These are phyloP conservation scores for Odontomachus brunneus DNA, from an alignment of 1,140 invertebrate species.

Conservation along the genomic window DNA sequence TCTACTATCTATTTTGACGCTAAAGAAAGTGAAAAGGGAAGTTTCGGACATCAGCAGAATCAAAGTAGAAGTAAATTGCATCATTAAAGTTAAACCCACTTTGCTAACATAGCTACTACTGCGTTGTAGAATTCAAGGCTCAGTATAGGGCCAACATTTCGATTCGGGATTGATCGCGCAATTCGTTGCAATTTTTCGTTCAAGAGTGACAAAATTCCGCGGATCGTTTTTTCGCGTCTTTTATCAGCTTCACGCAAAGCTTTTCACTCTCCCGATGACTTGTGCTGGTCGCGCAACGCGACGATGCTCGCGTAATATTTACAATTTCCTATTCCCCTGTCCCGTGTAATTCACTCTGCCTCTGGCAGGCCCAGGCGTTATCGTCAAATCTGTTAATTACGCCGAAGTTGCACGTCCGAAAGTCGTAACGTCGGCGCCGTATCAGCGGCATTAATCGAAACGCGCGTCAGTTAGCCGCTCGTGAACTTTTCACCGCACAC, in stretches of 20 bases:
- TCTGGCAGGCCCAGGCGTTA: slow-evolving; percentile 43
- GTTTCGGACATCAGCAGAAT: too few species aligned
- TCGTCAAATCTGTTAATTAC: slow-evolving; percentile 63
- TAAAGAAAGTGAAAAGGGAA: too few species aligned
- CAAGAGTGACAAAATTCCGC: not conserved
- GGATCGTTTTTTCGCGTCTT: not conserved
- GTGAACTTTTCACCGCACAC: slow-evolving; percentile 4
- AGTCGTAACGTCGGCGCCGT: slow-evolving; percentile 29
- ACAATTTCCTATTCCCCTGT: slow-evolving; percentile 33
- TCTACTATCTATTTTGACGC: too few species aligned
- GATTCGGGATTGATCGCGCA: too few species aligned
- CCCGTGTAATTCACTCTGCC: slow-evolving; percentile 18
- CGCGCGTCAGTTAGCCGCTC: not conserved
- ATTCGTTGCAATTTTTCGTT: too few species aligned
- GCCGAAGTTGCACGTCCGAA: slow-evolving; percentile 46
- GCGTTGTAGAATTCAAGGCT: too few species aligned
- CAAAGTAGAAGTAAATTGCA: too few species aligned
- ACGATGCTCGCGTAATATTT: slow-evolving; percentile 28
- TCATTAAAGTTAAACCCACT: too few species aligned
- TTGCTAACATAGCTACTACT: too few species aligned
- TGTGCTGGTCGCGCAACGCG: not conserved
- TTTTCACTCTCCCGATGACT: not conserved
- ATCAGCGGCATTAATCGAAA: slow-evolving; percentile 33
- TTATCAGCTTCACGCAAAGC: slow-evolving; percentile 13
- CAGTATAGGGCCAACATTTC: too few species aligned